phyloP scores from a whole-genome alignment of 2,113 vertebrate genomes.

The Cryptomyrus ogoouensis region DNA sequence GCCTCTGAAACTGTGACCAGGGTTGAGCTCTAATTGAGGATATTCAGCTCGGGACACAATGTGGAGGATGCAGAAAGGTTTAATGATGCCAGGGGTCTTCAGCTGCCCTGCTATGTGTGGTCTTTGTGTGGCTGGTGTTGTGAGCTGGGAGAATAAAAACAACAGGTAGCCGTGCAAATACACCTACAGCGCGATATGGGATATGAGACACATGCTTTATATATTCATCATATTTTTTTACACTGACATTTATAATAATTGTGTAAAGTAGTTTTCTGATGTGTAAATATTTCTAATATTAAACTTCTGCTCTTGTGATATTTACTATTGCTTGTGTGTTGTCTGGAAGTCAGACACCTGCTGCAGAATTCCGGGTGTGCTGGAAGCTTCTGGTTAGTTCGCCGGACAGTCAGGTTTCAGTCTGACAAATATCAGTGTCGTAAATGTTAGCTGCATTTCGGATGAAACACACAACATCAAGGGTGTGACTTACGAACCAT shows the following conservation, averaged over 20 bases:
- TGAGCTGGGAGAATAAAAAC: not conserved
- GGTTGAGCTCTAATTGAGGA: not conserved
- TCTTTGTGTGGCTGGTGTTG: not conserved
- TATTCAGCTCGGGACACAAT: not conserved
- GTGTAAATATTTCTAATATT: not conserved
- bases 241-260: not conserved
- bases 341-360: not conserved
- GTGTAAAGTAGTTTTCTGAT: not conserved
- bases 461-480: not conserved
- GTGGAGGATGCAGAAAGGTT: not conserved
- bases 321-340: not conserved
- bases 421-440: not conserved
- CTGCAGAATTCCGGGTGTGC: not conserved
- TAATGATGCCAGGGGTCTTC: not conserved
- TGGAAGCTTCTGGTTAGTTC: not conserved
- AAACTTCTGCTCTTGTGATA: not conserved
- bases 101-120: not conserved
- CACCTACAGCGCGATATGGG: not conserved
- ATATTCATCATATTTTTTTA: not conserved
- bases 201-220: not conserved
- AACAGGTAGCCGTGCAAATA: not conserved
- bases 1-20: not conserved
- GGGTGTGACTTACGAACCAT: not conserved
- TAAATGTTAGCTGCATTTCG: not conserved
- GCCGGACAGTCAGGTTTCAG: not conserved